These are phyloP conservation scores for Gari tellinella DNA, from an alignment of 2,888 invertebrate genomes.

Conservation along the genomic window DNA sequence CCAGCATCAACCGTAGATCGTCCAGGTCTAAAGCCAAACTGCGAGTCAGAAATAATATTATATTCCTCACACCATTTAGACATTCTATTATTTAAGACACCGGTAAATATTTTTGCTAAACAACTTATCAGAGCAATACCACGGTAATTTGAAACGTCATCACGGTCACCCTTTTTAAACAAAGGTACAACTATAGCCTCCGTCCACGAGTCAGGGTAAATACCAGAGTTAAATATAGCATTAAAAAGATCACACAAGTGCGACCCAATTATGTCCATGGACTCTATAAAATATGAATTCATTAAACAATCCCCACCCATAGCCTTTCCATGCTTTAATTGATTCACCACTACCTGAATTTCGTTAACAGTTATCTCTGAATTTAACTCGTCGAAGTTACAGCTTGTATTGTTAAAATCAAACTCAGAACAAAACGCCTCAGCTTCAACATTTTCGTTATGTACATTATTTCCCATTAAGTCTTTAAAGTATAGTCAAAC, in stretches of 20 bases:
- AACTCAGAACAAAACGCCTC: conserved; percentile 4
- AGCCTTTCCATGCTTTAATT: conserved; percentile 3
- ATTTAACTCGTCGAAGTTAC: conserved; percentile 10
- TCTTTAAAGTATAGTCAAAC: too few relatives aligned
- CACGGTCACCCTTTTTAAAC: conserved; percentile 17
- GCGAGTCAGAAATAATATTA: conserved; percentile 15
- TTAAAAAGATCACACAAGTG: conserved; percentile 22
- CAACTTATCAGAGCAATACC: conserved; percentile 29
- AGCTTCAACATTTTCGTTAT: not conserved
- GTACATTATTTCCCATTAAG: not conserved
- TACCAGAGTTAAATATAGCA: conserved; percentile 12
- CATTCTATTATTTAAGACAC: conserved; percentile 25
- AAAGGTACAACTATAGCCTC: conserved; percentile 24
- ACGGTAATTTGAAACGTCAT: conserved; percentile 15
- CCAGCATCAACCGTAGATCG: conserved; percentile 27
- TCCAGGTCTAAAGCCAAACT: conserved; percentile 23
- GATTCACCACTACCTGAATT: not conserved
- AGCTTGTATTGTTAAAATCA: conserved; percentile 2
- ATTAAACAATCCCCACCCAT: conserved; percentile 9
- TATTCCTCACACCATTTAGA: conserved; percentile 14
- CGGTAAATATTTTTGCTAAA: conserved; percentile 25
- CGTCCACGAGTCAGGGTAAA: conserved; percentile 30
- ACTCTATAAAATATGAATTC: conserved; percentile 23
- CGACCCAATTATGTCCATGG: conserved; percentile 8
- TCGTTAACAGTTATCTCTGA: not conserved